A percentile compares a stretch with the other conserved stretches of the same genome.
These are phyloP conservation scores for Poeciliopsis turrubarensis DNA, from an alignment of 2,113 vertebrate species.

Conservation along the genomic window DNA sequence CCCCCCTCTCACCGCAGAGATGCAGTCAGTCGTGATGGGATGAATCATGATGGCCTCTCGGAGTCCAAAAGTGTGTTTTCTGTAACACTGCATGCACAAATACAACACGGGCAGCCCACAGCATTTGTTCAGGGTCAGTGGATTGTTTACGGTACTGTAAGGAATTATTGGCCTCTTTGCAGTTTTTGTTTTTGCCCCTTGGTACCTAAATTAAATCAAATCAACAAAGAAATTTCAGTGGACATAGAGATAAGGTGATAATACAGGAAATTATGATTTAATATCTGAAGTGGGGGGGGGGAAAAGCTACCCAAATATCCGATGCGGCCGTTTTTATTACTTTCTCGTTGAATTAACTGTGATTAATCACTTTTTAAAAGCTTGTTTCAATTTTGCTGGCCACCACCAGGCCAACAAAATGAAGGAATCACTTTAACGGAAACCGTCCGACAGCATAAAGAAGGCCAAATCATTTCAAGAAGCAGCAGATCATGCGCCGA, in stretches of 20 bases:
- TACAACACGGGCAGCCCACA: conserved; percentile 6
- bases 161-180: too few relatives aligned
- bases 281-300: background rate
- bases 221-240: background rate
- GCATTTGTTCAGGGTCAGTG: conserved; percentile 10
- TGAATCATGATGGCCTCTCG: conserved; percentile 57
- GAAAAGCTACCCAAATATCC: too few relatives aligned
- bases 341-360: too few relatives aligned
- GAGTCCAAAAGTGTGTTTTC: conserved; percentile 48
- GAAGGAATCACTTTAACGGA: too few relatives aligned
- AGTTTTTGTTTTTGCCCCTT: background rate
- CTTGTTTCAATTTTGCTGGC: too few relatives aligned
- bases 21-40: conserved; percentile 59
- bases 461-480: too few relatives aligned
- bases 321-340: too few relatives aligned
- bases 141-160: background rate
- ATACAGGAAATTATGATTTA: background rate
- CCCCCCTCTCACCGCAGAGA: conserved; percentile 40
- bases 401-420: too few relatives aligned
- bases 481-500: too few relatives aligned
- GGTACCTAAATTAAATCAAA: background rate
- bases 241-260: background rate
- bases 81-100: conserved; percentile 16
- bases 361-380: too few relatives aligned
- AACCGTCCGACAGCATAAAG: too few relatives aligned